Base-by-base conservation (phyloP, 2,113 vertebrate species). In the Acanthisitta chloris region DNA sequence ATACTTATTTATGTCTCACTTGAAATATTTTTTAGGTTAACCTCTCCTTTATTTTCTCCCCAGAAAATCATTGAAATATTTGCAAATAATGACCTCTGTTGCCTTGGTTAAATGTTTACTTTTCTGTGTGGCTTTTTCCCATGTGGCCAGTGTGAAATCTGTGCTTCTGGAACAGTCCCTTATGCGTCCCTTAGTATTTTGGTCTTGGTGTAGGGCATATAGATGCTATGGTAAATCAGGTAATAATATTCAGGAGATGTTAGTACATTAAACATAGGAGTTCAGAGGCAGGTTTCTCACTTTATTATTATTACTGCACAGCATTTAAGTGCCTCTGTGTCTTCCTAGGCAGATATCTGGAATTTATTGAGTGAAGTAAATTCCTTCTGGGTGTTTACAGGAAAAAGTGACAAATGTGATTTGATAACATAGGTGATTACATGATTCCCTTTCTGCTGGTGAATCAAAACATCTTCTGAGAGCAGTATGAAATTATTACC, bases 361-460 rank as follows among this genome's bases (percentile, higher is more conserved):
- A 89, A 86, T 94, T 94, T 92, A 93, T 58, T 92, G 91, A 95
- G 67, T 51, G 59, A 65, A 83, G 38, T 94, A 92, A 82, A 94
- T 95, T 91, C 80, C 72, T 88, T 95, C 76, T 43, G 80, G 72
- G 61, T 83, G 54, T 92, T 97, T 88, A 90, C 55, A 70, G 81
- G 55, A 51, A 91, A 59, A 94, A 76, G 57, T 87, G 93, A 86
- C 84, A 94, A 97, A 81, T 71, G 25, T 87, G 89, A 76, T 82
- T 91, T 91, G 87, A 58, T 92, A 92, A 82, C 40, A 74, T 12
- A 76, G 89, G 58, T 79, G 54, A 70, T 92, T 86, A 55, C 67
- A 51, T 1, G 7, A 16, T 85, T 81, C 49, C 34, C 18, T 85
- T 91, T 83, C 54, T 76, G 36, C 48, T 71, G 69, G 40, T 94